These are phyloP conservation scores for Actinostola sp. DNA, from an alignment of 92 coral and sea anemone species.

Conservation along the genomic window DNA sequence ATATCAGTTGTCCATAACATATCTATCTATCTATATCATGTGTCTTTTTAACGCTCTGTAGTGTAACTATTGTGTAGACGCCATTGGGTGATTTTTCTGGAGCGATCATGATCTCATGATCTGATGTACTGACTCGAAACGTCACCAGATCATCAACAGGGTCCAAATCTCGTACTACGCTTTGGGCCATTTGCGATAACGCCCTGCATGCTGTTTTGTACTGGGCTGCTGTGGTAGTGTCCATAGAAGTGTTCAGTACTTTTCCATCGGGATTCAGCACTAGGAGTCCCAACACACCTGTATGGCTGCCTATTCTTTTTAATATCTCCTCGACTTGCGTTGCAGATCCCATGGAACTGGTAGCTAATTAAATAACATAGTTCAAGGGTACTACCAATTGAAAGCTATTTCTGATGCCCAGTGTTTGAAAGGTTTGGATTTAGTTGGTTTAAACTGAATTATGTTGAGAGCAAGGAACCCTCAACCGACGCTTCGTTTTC, in stretches of 20 bases:
- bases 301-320: slow-evolving; percentile 67
- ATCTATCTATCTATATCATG: neutral
- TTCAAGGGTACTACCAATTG: too few species aligned
- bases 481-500: too few species aligned
- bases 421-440: too few species aligned
- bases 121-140: slow-evolving; percentile 61
- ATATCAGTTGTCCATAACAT: neutral
- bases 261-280: slow-evolving; percentile 68
- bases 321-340: slow-evolving; percentile 57
- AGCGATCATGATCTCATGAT: slow-evolving; percentile 72
- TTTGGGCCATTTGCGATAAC: slow-evolving; percentile 58
- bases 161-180: slow-evolving; percentile 69
- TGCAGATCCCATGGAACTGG: slow-evolving; percentile 1
- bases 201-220: slow-evolving; percentile 55
- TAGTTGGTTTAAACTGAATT: too few species aligned
- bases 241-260: slow-evolving; percentile 54
- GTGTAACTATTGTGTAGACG: slow-evolving; percentile 8
- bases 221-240: slow-evolving; percentile 57
- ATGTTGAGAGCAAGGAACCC: too few species aligned
- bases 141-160: slow-evolving; percentile 72
- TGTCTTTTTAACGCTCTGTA: slow-evolving; percentile 23
- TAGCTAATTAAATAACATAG: too few species aligned
- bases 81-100: slow-evolving; percentile 37
- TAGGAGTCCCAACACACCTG: slow-evolving; percentile 56
- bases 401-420: too few species aligned